Conservation (phyloP, 2,888 invertebrate species). For the Xestia rhomboidea region DNA sequence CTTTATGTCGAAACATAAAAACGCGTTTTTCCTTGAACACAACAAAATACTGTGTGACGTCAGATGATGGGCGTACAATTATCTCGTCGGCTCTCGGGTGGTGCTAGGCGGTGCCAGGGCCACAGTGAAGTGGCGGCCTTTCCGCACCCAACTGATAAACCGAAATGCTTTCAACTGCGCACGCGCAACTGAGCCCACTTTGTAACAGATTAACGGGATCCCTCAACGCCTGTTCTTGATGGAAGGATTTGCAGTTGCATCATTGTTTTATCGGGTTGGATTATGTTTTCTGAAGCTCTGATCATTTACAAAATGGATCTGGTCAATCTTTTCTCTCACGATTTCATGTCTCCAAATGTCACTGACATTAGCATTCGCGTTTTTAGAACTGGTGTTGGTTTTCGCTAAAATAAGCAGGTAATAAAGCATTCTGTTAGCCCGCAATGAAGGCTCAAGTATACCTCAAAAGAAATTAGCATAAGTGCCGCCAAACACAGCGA, state of each 20-base stretch:
- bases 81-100: constrained; percentile 73
- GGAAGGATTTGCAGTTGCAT: constrained; percentile 34
- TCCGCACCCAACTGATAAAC: constrained; percentile 82
- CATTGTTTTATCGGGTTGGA: constrained; percentile 25
- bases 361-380: constrained; percentile 26
- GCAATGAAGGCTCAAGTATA: constrained; percentile 80
- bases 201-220: constrained; percentile 67
- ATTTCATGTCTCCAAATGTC: constrained; percentile 12
- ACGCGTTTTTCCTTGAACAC: constrained; percentile 65
- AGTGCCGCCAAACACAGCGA: constrained; percentile 84
- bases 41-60: constrained; percentile 66
- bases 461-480: constrained; percentile 89
- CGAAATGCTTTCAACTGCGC: constrained; percentile 79
- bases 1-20: constrained; percentile 54
- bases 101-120: constrained; percentile 85
- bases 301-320: neutral
- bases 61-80: constrained; percentile 80
- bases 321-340: neutral
- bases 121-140: constrained; percentile 75
- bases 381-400: constrained; percentile 68
- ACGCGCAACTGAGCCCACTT: constrained; percentile 74
- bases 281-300: constrained; percentile 9
- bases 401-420: constrained; percentile 79
- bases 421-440: constrained; percentile 80
- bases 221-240: constrained; percentile 30